Percentiles rank a stretch among this genome's conserved stretches.
Conservation (phyloP, 2,888 invertebrate species). For the Drosophila anomalata region DNA sequence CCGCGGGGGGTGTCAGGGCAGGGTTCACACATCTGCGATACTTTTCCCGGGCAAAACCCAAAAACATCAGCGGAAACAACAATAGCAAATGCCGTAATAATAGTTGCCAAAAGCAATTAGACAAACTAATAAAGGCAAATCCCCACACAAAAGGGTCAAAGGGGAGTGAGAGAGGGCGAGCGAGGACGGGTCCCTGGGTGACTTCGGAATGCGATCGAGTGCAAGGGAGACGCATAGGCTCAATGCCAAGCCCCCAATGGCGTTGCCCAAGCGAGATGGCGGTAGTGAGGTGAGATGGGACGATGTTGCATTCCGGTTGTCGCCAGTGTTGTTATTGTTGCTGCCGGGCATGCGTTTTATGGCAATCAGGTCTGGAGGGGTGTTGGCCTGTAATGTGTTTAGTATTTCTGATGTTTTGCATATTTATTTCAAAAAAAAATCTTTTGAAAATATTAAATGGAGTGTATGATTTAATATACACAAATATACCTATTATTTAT, state of each 20-base stretch:
- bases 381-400: not conserved
- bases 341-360: constrained; percentile 3
- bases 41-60: constrained; percentile 57
- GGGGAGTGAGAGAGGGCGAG: constrained; percentile 18
- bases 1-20: constrained; percentile 50
- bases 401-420: not conserved
- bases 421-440: not conserved
- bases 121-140: constrained; percentile 77
- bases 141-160: constrained; percentile 34
- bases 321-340: constrained; percentile 27
- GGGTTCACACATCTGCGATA: constrained; percentile 72
- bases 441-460: no score
- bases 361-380: not conserved
- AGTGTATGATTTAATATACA: no score
- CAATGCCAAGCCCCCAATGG: constrained; percentile 77
- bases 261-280: constrained; percentile 55
- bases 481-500: no score
- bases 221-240: constrained; percentile 47
- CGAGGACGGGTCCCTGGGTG: constrained; percentile 20
- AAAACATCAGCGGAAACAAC: constrained; percentile 44
- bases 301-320: constrained; percentile 38
- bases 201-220: constrained; percentile 13
- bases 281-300: constrained; percentile 30
- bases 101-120: constrained; percentile 77
- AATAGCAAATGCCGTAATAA: constrained; percentile 63